A percentile compares a stretch with the other conserved stretches of the same genome.
These are phyloP conservation scores for Drosophila austrosaltans DNA, from an alignment of 2,888 invertebrate genomes.

Conservation along the genomic window DNA sequence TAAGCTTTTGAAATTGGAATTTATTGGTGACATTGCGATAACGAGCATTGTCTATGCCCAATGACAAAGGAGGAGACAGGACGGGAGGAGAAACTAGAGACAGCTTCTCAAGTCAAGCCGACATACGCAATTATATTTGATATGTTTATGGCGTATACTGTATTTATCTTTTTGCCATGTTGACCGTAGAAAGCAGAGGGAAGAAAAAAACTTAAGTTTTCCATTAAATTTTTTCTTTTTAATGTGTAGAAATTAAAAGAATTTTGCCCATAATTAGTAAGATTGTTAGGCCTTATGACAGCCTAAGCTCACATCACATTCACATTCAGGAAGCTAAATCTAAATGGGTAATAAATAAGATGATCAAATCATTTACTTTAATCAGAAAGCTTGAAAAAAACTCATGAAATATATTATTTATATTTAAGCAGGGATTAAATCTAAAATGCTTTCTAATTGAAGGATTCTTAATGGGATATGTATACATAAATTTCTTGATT, in stretches of 20 bases:
- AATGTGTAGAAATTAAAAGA: slow-evolving; percentile 42
- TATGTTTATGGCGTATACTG: slow-evolving; percentile 60
- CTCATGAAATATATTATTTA: no score
- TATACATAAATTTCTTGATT: no score
- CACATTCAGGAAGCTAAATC: slow-evolving; percentile 5
- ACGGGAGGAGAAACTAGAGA: slow-evolving; percentile 7
- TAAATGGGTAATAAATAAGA: slow-evolving; percentile 2
- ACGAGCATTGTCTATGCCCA: slow-evolving; percentile 56
- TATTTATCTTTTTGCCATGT: slow-evolving; percentile 39
- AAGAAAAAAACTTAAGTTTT: slow-evolving; percentile 37
- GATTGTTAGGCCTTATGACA: slow-evolving; percentile 43
- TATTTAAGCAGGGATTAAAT: no score
- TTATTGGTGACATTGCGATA: slow-evolving; percentile 65
- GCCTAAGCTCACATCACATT: slow-evolving; percentile 13
- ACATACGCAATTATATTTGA: slow-evolving; percentile 63
- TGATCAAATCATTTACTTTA: slow-evolving; percentile 5
- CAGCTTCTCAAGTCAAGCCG: slow-evolving; percentile 43
- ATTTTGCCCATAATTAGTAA: slow-evolving; percentile 48
- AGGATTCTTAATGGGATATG: no score
- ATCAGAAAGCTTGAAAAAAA: not conserved
- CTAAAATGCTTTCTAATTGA: no score
- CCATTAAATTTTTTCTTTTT: slow-evolving; percentile 31
- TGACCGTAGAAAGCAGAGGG: slow-evolving; percentile 47
- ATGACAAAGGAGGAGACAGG: not conserved
- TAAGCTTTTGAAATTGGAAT: slow-evolving; percentile 58